A percentile compares a stretch with the other conserved stretches of the same genome.
phyloP scores from a whole-genome alignment of 2,888 invertebrate species.

The Drosophila peninsularis region DNA sequence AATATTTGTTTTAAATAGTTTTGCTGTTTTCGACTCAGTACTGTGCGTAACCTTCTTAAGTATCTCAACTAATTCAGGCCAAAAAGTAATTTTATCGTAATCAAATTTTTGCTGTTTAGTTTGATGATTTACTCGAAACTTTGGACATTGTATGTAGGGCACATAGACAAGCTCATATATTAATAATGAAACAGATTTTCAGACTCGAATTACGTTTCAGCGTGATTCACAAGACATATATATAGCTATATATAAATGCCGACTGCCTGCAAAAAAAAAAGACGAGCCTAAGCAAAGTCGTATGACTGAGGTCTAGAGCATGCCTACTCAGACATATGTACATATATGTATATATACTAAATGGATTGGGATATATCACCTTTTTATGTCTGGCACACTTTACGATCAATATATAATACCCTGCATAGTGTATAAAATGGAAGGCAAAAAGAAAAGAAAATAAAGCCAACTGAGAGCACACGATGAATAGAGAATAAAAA shows the following conservation, averaged over 20 bases:
- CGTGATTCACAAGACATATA: background rate
- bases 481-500: constrained; percentile 38
- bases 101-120: background rate
- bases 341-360: background rate
- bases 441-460: constrained; percentile 24
- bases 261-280: background rate
- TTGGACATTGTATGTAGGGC: background rate
- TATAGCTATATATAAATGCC: background rate
- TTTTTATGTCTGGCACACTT: constrained; percentile 3
- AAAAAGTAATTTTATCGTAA: background rate
- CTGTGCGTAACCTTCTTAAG: background rate
- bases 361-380: background rate
- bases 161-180: background rate
- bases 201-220: background rate
- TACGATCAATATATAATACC: constrained; percentile 9
- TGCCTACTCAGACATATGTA: constrained; percentile 1
- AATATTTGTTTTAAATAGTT: too few relatives aligned
- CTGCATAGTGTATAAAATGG: constrained; percentile 4
- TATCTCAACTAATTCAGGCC: background rate
- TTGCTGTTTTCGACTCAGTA: background rate
- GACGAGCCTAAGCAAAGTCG: background rate
- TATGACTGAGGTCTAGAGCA: background rate
- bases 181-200: background rate
- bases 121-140: background rate
- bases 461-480: constrained; percentile 47